Conservation (phyloP, 2,888 invertebrate species). For the Callyntrura sp. region DNA sequence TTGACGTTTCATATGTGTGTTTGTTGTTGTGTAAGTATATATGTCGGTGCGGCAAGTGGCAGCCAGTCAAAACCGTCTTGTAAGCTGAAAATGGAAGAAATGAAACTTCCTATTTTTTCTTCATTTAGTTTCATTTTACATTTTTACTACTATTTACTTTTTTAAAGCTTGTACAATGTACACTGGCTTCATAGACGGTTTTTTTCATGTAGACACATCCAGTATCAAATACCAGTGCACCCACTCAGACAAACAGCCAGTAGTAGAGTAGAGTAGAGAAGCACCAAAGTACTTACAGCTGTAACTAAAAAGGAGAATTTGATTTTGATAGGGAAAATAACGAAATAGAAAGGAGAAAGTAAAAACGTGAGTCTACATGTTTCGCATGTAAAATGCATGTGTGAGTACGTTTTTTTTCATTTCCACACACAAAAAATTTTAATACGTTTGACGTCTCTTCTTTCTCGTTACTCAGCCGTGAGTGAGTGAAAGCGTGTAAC, state of each 20-base stretch:
- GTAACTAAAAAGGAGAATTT: constrained; percentile 42
- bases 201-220: background rate
- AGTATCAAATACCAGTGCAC: constrained; percentile 11
- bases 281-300: constrained; percentile 19
- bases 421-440: constrained; percentile 50
- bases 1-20: background rate
- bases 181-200: background rate
- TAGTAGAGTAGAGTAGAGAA: no score
- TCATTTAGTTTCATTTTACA: constrained; percentile 33
- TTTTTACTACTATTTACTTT: constrained; percentile 20
- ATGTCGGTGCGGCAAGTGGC: constrained; percentile 26
- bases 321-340: constrained; percentile 61
- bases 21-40: background rate
- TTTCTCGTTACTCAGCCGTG: constrained; percentile 50
- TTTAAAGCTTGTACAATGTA: background rate
- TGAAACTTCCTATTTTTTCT: constrained; percentile 45
- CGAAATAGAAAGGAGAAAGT: constrained; percentile 23
- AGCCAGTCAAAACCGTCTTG: constrained; percentile 41
- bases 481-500: constrained; percentile 68
- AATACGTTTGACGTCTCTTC: constrained; percentile 58
- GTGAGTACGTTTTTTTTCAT: constrained; percentile 5
- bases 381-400: constrained; percentile 38
- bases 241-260: background rate
- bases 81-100: constrained; percentile 2
- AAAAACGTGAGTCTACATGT: constrained; percentile 26